phyloP scores from a whole-genome alignment of 2,797 vertebrate species.

The Megalops cyprinoides region DNA sequence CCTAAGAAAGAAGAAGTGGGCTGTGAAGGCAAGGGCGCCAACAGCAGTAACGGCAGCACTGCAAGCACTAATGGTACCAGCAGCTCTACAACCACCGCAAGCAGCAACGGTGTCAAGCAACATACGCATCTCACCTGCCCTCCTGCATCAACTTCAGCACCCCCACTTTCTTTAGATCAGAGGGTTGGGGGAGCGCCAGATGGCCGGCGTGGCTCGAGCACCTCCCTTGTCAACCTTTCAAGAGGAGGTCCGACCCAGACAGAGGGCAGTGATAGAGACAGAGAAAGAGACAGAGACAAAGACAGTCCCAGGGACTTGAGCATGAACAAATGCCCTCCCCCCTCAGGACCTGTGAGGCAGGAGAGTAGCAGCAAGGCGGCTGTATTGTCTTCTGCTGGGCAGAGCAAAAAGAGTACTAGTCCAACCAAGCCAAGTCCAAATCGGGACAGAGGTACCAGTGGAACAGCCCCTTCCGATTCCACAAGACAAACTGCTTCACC shows the following conservation, averaged over 20 bases:
- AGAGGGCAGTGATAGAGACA: constrained; percentile 58
- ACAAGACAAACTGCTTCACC: constrained; percentile 55
- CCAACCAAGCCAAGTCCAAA: constrained; percentile 59
- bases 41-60: not conserved
- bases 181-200: constrained; percentile 58
- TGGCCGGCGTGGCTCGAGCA: constrained; percentile 35
- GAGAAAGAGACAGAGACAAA: constrained; percentile 49
- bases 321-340: constrained; percentile 31
- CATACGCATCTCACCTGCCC: constrained; percentile 27
- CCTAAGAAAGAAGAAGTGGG: constrained; percentile 30
- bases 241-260: constrained; percentile 51
- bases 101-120: constrained; percentile 21
- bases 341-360: constrained; percentile 28
- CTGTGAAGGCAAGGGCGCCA: constrained; percentile 17
- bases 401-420: constrained; percentile 60
- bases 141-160: constrained; percentile 17
- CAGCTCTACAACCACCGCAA: constrained; percentile 2
- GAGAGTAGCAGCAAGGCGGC: constrained; percentile 16
- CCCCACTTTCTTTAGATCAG: constrained; percentile 28
- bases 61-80: not conserved
- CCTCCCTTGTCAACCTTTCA: constrained; percentile 19
- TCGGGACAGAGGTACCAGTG: constrained; percentile 65
- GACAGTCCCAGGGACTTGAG: constrained; percentile 52
- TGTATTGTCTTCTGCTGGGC: constrained; percentile 27
- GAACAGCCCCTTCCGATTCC: constrained; percentile 23